A percentile compares a stretch with the other conserved stretches of the same genome.
Evolutionary conservation across 2,888 invertebrate species (phyloP).

Genomic region (Stenolophus ochropezus): DNA sequence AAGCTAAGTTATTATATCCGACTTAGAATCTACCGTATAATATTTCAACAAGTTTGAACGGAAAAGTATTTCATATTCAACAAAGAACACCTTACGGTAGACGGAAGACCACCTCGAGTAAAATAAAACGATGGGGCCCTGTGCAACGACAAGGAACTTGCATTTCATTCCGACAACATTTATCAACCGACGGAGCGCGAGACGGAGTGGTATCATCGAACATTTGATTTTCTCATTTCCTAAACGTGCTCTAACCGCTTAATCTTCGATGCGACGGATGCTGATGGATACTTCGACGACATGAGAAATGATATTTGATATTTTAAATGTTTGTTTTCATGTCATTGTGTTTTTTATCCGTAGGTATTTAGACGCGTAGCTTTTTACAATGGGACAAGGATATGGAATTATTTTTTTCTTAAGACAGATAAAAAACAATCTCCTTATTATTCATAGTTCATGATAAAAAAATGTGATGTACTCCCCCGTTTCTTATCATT

Average conservation of each 20-base stretch:
- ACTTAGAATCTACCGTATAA: slow-evolving; percentile 29
- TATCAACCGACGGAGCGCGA: slow-evolving; percentile 11
- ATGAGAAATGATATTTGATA: slow-evolving; percentile 42
- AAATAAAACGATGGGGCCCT: slow-evolving; percentile 34
- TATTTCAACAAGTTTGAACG: slow-evolving; percentile 47
- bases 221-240: slow-evolving; percentile 31
- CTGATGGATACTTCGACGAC: slow-evolving; percentile 5
- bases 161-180: slow-evolving; percentile 44
- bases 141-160: slow-evolving; percentile 22
- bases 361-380: not conserved
- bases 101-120: slow-evolving; percentile 38
- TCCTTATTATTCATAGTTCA: no score
- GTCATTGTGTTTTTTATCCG: slow-evolving; percentile 6
- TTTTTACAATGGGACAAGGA: not conserved
- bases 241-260: slow-evolving; percentile 37
- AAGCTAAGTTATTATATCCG: slow-evolving; percentile 33
- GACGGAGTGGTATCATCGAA: slow-evolving; percentile 37
- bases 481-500: no score
- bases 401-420: not conserved
- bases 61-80: slow-evolving; percentile 41
- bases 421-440: no score
- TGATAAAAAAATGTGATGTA: no score
- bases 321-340: slow-evolving; percentile 37
- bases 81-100: slow-evolving; percentile 24
- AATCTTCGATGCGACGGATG: slow-evolving; percentile 25